These are phyloP conservation scores for Aricia agestis DNA, from an alignment of 1,140 invertebrate species.

Conservation along the genomic window DNA sequence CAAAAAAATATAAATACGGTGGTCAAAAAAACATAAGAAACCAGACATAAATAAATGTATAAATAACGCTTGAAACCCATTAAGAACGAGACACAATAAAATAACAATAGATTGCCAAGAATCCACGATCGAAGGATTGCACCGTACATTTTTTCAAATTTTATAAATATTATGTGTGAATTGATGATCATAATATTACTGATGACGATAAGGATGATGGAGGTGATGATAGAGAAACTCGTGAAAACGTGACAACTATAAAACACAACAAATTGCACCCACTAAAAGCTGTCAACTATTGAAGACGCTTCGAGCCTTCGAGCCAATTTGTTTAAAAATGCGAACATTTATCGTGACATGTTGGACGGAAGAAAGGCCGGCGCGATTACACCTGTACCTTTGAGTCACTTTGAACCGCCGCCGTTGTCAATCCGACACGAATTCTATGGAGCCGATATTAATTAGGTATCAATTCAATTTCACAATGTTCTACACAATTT, in stretches of 20 bases:
- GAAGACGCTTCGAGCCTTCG: neutral
- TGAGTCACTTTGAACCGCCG: slow-evolving; percentile 49
- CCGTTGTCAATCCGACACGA: slow-evolving; percentile 30
- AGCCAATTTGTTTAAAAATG: slow-evolving; percentile 3
- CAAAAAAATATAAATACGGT: too few species aligned
- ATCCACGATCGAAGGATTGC: too few species aligned
- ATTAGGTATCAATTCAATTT: slow-evolving; percentile 15
- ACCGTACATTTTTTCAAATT: too few species aligned
- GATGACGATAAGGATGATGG: too few species aligned
- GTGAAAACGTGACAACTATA: neutral
- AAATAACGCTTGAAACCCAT: too few species aligned
- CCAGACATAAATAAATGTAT: too few species aligned
- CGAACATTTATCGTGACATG: slow-evolving; percentile 2
- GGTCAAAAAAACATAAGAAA: too few species aligned
- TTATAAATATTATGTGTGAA: too few species aligned
- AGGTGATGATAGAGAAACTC: too few species aligned
- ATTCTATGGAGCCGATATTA: slow-evolving; percentile 25
- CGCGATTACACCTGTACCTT: slow-evolving; percentile 58
- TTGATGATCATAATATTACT: too few species aligned
- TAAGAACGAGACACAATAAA: too few species aligned
- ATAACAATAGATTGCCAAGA: too few species aligned
- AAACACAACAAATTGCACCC: neutral
- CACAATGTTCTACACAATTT: slow-evolving; percentile 8
- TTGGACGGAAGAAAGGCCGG: slow-evolving; percentile 20
- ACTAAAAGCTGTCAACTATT: neutral